Percentiles rank a stretch among this genome's conserved stretches.
phyloP scores from a whole-genome alignment of 1,140 invertebrate genomes.

The Ceratina australensis region DNA sequence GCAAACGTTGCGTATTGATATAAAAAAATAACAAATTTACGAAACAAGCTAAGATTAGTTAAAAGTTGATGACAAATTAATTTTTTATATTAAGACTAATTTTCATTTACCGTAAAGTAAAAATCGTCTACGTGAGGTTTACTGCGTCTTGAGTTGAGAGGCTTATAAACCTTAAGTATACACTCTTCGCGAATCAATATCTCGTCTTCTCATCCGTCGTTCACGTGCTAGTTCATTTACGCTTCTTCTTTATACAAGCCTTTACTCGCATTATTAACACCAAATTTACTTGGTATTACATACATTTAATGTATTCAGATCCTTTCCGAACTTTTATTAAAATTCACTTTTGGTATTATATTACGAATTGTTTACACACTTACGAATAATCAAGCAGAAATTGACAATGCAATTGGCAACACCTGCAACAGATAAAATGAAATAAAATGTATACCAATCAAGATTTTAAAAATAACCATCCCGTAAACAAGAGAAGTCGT shows the following conservation, averaged over 20 bases:
- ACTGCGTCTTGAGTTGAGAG: neutral
- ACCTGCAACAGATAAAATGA: neutral
- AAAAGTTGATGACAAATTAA: neutral
- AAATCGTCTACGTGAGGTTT: constrained; percentile 8
- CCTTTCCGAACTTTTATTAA: no score
- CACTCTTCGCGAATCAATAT: constrained; percentile 25
- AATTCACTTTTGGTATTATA: no score
- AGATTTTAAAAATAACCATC: neutral
- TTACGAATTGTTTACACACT: no score
- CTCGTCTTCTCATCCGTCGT: constrained; percentile 4
- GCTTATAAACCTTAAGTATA: constrained; percentile 22
- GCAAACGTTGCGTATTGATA: neutral
- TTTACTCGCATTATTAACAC: neutral
- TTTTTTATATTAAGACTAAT: neutral
- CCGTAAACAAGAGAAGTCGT: neutral
- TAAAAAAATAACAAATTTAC: neutral
- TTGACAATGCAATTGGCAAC: no score
- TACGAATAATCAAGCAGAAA: no score
- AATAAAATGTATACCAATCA: no score
- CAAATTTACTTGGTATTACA: no score
- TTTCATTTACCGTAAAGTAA: neutral
- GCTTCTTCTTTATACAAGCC: neutral
- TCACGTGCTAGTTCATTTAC: neutral
- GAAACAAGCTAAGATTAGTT: neutral
- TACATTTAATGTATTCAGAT: no score